Evolutionary conservation across 2,113 vertebrate genomes (phyloP), one percentile per base, ranked within the genome.

Genomic region (Cinclus mexicanus): DNA sequence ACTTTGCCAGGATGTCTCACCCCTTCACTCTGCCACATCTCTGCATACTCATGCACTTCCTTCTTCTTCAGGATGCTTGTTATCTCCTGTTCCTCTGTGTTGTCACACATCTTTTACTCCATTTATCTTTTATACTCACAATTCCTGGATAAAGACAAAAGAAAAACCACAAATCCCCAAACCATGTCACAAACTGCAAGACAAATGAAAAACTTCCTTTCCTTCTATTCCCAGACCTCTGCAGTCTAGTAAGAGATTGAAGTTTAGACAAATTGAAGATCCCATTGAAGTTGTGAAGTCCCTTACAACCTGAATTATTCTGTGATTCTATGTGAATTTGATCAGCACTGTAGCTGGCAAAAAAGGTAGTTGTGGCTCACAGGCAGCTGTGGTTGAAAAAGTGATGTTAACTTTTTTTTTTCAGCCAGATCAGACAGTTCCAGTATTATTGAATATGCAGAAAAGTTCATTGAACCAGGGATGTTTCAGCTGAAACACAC

Each of bases 181-280:
- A 85, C 77, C 14, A 2, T 53, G 57, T 56, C 61, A 95, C 29
- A 65, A 92, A 72, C 50, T 92, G 83, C 61, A 92, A 82, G 53
- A 92, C 53, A 92, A 90, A 83, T 39, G 14, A 64, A 90, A 95
- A 90, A 64, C 35, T 88, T 68, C 53, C 49, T 94, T 85, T 88
- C 63, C 55, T 83, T 80, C 53, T 37, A 49, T 33, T 93, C 46
- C 24, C 0, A 2, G 11, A 80, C 86, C 63, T 85, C 71, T 56
- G 46, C 55, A 69, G 76, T n/a, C 89, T 60, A 83, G 49, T 52
- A 76, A 90, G 63, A 93, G 44, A 88, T 8, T 82, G 89, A 92
- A 87, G 53, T 53, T 88, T 57, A 94, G 78, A 83, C 53, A 90
- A 92, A 95, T 44, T 83, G 80, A 95, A 83, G 76, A 91, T 80